Conservation (phyloP, 2,797 vertebrate species). For the Poecile montanus region DNA sequence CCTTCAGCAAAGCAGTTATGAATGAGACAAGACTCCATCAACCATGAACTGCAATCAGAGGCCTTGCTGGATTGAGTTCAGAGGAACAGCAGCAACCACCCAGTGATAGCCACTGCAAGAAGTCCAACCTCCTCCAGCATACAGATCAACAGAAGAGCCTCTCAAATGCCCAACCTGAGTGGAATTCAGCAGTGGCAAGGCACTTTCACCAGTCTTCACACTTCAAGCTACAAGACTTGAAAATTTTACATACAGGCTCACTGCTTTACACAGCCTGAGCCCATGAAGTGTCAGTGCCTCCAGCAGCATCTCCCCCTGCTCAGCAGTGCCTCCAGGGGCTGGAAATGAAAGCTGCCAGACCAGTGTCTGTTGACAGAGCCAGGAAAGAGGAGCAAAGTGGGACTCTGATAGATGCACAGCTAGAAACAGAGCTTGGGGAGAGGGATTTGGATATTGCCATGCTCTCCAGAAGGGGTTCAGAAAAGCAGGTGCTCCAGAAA, state of each 20-base stretch:
- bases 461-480: neutral
- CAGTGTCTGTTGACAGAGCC: neutral
- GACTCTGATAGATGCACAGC: neutral
- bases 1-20: neutral
- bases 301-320: neutral
- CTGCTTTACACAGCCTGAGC: neutral
- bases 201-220: neutral
- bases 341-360: neutral
- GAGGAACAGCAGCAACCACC: accelerated
- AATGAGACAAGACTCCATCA: neutral
- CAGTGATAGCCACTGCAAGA: neutral
- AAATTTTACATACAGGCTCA: neutral
- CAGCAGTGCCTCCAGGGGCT: neutral
- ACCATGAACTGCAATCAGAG: neutral
- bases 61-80: accelerated
- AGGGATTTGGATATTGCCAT: neutral
- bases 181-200: neutral
- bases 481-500: neutral
- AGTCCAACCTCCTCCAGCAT: neutral
- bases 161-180: accelerated
- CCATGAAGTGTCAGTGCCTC: neutral
- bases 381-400: neutral
- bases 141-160: neutral
- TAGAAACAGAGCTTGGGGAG: accelerated
- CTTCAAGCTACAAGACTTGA: neutral